A percentile compares a stretch with the other conserved stretches of the same genome.
These are phyloP conservation scores for Nematopogon swammerdamellus DNA, from an alignment of 2,888 invertebrate genomes.

Conservation along the genomic window DNA sequence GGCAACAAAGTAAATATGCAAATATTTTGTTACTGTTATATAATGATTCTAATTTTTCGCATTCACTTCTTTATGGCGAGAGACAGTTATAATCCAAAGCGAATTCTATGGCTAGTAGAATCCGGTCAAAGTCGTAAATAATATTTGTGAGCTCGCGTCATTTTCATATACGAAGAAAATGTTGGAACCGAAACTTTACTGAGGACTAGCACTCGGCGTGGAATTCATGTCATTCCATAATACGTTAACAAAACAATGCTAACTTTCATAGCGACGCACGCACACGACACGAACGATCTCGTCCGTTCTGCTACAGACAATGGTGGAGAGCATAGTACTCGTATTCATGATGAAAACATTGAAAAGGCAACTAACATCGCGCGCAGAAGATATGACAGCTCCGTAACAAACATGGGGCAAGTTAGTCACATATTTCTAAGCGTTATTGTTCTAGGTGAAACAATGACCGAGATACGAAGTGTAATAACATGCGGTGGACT, in stretches of 20 bases:
- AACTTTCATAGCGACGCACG: too few relatives aligned
- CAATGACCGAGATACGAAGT: conserved; percentile 27
- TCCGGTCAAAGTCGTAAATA: too few relatives aligned
- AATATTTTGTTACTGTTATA: conserved; percentile 7
- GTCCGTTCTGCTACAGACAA: not conserved
- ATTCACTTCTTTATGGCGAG: conserved; percentile 4
- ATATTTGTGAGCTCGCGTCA: too few relatives aligned
- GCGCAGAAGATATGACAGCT: not conserved
- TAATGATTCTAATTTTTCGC: conserved; percentile 6
- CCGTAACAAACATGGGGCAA: not conserved
- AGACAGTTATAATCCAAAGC: too few relatives aligned
- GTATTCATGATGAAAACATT: not conserved
- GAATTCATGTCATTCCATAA: too few relatives aligned
- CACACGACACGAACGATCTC: too few relatives aligned
- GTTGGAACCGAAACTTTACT: too few relatives aligned
- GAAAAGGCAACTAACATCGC: not conserved
- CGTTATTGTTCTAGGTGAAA: conserved; percentile 48
- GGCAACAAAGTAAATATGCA: conserved; percentile 23
- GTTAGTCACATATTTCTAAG: conserved; percentile 33
- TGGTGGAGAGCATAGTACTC: not conserved
- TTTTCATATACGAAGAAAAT: too few relatives aligned
- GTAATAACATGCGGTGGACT: not conserved
- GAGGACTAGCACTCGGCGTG: too few relatives aligned
- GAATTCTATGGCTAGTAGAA: too few relatives aligned
- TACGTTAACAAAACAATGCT: too few relatives aligned